phyloP scores from a whole-genome alignment of 2,113 vertebrate species.

The Psettodes erumei region DNA sequence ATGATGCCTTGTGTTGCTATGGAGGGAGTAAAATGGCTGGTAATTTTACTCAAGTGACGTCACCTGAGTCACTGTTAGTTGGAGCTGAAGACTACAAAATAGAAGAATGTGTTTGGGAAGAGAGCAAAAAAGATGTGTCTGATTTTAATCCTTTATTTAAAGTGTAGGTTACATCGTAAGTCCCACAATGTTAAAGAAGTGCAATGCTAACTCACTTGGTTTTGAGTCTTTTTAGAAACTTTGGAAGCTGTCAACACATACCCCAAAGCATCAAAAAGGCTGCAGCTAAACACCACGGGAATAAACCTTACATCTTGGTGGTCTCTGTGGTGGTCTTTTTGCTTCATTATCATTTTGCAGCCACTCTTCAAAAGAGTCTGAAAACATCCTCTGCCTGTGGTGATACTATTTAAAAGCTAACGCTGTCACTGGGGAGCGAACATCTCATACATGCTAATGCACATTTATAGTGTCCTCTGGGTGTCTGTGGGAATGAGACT shows the following conservation, averaged over 20 bases:
- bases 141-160: neutral
- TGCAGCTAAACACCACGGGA: conserved; percentile 22
- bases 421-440: conserved; percentile 47
- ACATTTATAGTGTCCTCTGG: conserved; percentile 24
- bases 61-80: neutral
- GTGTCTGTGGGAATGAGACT: conserved; percentile 40
- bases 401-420: conserved; percentile 56
- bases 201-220: neutral
- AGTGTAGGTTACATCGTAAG: neutral
- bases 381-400: conserved; percentile 46
- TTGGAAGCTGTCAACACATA: conserved; percentile 4
- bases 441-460: conserved; percentile 39
- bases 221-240: conserved; percentile 25
- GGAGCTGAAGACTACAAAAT: neutral
- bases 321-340: conserved; percentile 45
- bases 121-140: neutral
- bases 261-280: neutral
- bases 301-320: conserved; percentile 9
- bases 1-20: neutral
- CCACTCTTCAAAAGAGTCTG: conserved; percentile 59
- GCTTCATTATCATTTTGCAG: conserved; percentile 44
- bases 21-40: neutral
- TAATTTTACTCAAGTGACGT: neutral
- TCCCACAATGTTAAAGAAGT: neutral
- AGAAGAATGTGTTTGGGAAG: no score